A percentile compares a stretch with the other conserved stretches of the same genome.
phyloP scores from a whole-genome alignment of 2,797 vertebrate species.

The Anguilla megastoma region DNA sequence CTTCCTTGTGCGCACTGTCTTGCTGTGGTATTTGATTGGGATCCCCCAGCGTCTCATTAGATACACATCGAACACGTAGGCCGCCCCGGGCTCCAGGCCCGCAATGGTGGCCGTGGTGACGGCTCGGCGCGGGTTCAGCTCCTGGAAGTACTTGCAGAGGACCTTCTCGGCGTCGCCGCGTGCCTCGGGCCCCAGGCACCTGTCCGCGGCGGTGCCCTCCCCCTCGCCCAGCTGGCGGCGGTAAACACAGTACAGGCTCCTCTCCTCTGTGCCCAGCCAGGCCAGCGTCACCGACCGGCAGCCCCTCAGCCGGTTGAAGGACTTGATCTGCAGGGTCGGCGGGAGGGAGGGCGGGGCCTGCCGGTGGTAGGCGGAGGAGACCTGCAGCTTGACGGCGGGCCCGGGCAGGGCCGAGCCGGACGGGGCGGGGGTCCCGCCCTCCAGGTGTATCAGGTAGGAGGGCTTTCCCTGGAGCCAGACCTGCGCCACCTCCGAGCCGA shows the following conservation, averaged over 20 bases:
- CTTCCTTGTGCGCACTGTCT: slow-evolving; percentile 84
- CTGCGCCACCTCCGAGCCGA: slow-evolving; percentile 74
- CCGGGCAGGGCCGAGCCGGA: slow-evolving; percentile 48
- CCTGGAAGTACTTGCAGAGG: slow-evolving; percentile 88
- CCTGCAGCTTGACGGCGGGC: slow-evolving; percentile 80
- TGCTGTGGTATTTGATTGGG: slow-evolving; percentile 85
- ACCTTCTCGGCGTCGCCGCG: slow-evolving; percentile 81
- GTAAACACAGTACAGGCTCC: slow-evolving; percentile 87
- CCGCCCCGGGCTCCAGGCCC: slow-evolving; percentile 75
- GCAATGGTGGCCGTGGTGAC: slow-evolving; percentile 85
- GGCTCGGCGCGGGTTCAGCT: slow-evolving; percentile 79
- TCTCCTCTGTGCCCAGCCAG: slow-evolving; percentile 88
- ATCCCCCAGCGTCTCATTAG: slow-evolving; percentile 86
- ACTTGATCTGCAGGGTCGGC: slow-evolving; percentile 84
- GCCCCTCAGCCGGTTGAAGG: slow-evolving; percentile 84
- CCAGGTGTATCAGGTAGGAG: slow-evolving; percentile 76
- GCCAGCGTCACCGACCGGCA: slow-evolving; percentile 85
- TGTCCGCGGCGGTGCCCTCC: slow-evolving; percentile 56
- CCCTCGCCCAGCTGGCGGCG: slow-evolving; percentile 67
- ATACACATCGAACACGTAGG: slow-evolving; percentile 88
- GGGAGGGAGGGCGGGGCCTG: slow-evolving; percentile 79
- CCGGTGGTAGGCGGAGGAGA: slow-evolving; percentile 80
- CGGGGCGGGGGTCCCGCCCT: slow-evolving; percentile 35
- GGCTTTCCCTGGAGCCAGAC: slow-evolving; percentile 82
- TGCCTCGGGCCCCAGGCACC: slow-evolving; percentile 82